Base-by-base conservation (phyloP, 2,113 vertebrate species). In the Corvus moneduloides region DNA sequence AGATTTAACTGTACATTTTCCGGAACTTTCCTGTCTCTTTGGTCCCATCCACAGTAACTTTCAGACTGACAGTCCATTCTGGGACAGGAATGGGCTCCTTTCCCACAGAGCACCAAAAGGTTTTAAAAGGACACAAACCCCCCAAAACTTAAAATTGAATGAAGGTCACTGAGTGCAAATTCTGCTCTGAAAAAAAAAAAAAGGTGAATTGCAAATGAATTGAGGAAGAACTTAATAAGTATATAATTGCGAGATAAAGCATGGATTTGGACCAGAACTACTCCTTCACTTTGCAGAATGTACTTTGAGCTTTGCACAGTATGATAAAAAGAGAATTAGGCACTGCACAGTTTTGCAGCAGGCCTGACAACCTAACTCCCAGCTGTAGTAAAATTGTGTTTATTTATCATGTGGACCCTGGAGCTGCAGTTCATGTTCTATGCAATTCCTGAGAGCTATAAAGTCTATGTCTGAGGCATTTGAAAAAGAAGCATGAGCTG, bases 231-330 rank as follows among this genome's bases (percentile, higher is more conserved):
- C 84, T 64, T 49, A 87, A 71, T 78, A 67, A 44, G 59, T 68
- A 68, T 17, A 68, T 84, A n/a, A 62, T 30, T 64, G 14, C 26
- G 69, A 89, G 77, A 94, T 93, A 85, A 84, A 79, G 26, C 8
- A 7, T 33, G 23, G 71, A 58, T 83, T 78, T 66, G 43, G 59
- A 69, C 30, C 64, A 63, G 83, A 90, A 48, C 51, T 80, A 24
- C 85, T 46, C 62, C 73, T 75, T 61, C 32, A 22, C 14, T 71
- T 69, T 54, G 66, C 37, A 73, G 62, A 48, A 55, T 8, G 54
- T 16, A 91, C 96, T 89, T 84, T 69, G 93, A 89, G 39, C 93
- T 96, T 89, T 89, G 84, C 77, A 75, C 23, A 4, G 17, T 17
- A 8, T 19, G 41, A 87, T 95, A 94, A 84, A 80, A 77, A 37